A percentile compares a stretch with the other conserved stretches of the same genome.
Conservation (phyloP, 1,140 invertebrate genomes). For the Pararge aegeria region DNA sequence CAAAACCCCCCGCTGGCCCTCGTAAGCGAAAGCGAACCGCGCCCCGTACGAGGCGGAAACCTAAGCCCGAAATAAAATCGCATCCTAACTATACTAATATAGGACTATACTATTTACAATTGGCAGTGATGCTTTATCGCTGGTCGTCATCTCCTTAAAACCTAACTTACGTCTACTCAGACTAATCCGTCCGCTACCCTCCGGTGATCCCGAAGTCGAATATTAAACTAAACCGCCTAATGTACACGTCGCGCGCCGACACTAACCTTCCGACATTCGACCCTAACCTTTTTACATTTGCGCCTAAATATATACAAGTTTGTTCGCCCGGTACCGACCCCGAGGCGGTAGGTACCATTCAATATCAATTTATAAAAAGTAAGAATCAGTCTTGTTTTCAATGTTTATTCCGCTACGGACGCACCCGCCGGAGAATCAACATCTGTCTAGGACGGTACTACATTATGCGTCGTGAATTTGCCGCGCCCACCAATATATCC, state of each 20-base stretch:
- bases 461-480: slow-evolving; percentile 15
- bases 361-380: slow-evolving; percentile 64
- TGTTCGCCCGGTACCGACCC: slow-evolving; percentile 37
- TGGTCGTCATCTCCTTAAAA: slow-evolving; percentile 58
- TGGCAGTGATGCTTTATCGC: slow-evolving; percentile 68
- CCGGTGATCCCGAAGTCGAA: slow-evolving; percentile 23
- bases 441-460: slow-evolving; percentile 44
- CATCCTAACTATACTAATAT: slow-evolving; percentile 29
- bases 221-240: slow-evolving; percentile 43
- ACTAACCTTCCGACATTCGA: too few relatives aligned
- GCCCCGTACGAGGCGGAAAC: slow-evolving; percentile 22
- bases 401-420: slow-evolving; percentile 29
- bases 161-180: slow-evolving; percentile 58
- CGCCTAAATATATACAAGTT: slow-evolving; percentile 62
- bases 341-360: slow-evolving; percentile 36
- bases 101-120: slow-evolving; percentile 54
- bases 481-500: not conserved
- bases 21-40: slow-evolving; percentile 44
- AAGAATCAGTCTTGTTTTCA: slow-evolving; percentile 75
- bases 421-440: slow-evolving; percentile 48
- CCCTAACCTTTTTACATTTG: slow-evolving; percentile 52
- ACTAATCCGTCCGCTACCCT: slow-evolving; percentile 47
- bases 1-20: slow-evolving; percentile 21
- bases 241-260: slow-evolving; percentile 27
- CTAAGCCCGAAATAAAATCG: slow-evolving; percentile 38